Evolutionary conservation across 2,888 invertebrate species (phyloP), one percentile per base, ranked within the genome.

Genomic region (Caenorhabditis panamensis): DNA sequence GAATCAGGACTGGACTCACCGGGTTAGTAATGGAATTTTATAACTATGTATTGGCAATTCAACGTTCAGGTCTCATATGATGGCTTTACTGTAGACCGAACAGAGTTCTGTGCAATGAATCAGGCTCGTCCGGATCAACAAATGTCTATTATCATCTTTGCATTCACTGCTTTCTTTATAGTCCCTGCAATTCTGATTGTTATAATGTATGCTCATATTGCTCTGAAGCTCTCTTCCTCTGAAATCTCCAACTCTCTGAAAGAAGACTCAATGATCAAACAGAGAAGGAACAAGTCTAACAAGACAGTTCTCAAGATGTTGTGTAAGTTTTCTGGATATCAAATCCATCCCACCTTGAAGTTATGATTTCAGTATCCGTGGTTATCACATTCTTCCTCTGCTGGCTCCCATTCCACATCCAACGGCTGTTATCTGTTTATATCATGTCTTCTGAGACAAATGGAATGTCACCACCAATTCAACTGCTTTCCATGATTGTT

Each of bases 401-500:
- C 92, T 97, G 97, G 96, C 95, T 96, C 0, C 97, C 97, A 31
- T 97, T 96, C 92, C 97, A 97, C 92, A 94, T 95, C 82, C 97
- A 97, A 92, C 93, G 97, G 6, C 93, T 97, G 67, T 94, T 96
- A 91, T 95, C 94, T 91, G 85, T 92, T 44, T 92, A 91, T 82
- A 86, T 91, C 2, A 89, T 86, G 64, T 84, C 82, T n/a, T 73
- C 79, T 8, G 72, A 68, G 16, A 69, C 68, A 41, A 79, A 20
- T 16, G 64, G 63, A 22, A 51, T 73, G 16, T 84, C 85, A 16
- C 75, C 84, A 8, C 67, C 83, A 4, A 58, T 83, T 36, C 84
- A 85, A 49, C 80, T 69, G 16, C 37, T 87, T 2, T 85, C 78
- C 16, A 82, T 82, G 56, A 63, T 83, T 11, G 79, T 86, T 26